Evolutionary conservation across 2,888 invertebrate species (phyloP).

Genomic region (Cephus nigrinus): DNA sequence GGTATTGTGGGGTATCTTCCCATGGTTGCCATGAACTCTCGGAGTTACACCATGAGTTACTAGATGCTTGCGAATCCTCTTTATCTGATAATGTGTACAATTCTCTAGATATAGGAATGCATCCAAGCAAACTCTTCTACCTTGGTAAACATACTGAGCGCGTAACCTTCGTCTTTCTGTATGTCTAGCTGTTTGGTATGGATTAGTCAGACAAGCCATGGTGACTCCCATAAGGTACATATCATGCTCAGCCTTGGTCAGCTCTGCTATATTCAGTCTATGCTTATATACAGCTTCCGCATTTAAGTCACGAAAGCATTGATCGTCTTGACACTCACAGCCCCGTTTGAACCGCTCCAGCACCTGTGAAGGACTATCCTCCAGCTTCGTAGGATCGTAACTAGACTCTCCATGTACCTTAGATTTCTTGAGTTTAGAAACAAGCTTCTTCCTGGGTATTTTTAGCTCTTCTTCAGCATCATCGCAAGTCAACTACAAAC

Average conservation of each 20-base stretch:
- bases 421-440: conserved; percentile 62
- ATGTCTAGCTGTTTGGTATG: conserved; percentile 76
- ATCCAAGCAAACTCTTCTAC: conserved; percentile 80
- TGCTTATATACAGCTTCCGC: conserved; percentile 82
- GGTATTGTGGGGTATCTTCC: conserved; percentile 84
- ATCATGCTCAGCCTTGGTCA: conserved; percentile 84
- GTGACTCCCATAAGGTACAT: conserved; percentile 89
- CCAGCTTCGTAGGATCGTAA: conserved; percentile 74
- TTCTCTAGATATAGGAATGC: conserved; percentile 84
- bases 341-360: conserved; percentile 77
- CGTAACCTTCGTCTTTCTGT: conserved; percentile 79
- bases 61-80: conserved; percentile 81
- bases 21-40: conserved; percentile 82
- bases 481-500: conserved; percentile 10
- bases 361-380: conserved; percentile 78
- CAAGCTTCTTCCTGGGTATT: conserved; percentile 9
- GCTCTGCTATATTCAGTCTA: conserved; percentile 80
- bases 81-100: conserved; percentile 82
- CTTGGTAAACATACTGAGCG: conserved; percentile 83
- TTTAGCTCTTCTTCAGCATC: conserved; percentile 12
- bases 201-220: conserved; percentile 82
- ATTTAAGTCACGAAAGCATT: conserved; percentile 80
- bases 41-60: conserved; percentile 84
- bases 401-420: conserved; percentile 64
- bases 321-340: conserved; percentile 81